These are phyloP conservation scores for Luperina testacea DNA, from an alignment of 2,888 invertebrate genomes.

Conservation along the genomic window DNA sequence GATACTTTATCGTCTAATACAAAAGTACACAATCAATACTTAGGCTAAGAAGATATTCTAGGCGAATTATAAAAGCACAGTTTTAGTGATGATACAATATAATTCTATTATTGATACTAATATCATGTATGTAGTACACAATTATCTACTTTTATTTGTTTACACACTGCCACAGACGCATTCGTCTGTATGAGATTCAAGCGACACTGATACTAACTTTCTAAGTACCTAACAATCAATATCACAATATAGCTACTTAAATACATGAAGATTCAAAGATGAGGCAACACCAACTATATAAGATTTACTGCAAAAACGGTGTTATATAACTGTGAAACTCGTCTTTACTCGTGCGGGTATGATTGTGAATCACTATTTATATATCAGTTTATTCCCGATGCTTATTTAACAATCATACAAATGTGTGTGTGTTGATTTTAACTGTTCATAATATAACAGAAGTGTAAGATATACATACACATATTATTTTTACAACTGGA, in stretches of 20 bases:
- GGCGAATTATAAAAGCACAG: constrained; percentile 79
- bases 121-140: constrained; percentile 46
- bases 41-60: constrained; percentile 80
- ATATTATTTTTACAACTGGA: neutral
- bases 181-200: constrained; percentile 65
- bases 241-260: constrained; percentile 86
- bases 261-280: constrained; percentile 77
- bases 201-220: constrained; percentile 73
- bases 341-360: constrained; percentile 43
- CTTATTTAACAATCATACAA: constrained; percentile 23
- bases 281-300: constrained; percentile 76
- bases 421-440: neutral
- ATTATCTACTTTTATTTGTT: constrained; percentile 61
- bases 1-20: constrained; percentile 67
- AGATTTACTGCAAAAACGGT: constrained; percentile 68
- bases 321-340: constrained; percentile 62
- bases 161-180: constrained; percentile 60
- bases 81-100: constrained; percentile 64
- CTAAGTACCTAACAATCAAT: constrained; percentile 83
- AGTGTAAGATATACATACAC: neutral
- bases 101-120: constrained; percentile 46
- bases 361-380: constrained; percentile 41
- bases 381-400: constrained; percentile 26
- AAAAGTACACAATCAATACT: constrained; percentile 73
- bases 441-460: neutral